Conservation (phyloP, 2,113 vertebrate genomes). For the Numida meleagris region DNA sequence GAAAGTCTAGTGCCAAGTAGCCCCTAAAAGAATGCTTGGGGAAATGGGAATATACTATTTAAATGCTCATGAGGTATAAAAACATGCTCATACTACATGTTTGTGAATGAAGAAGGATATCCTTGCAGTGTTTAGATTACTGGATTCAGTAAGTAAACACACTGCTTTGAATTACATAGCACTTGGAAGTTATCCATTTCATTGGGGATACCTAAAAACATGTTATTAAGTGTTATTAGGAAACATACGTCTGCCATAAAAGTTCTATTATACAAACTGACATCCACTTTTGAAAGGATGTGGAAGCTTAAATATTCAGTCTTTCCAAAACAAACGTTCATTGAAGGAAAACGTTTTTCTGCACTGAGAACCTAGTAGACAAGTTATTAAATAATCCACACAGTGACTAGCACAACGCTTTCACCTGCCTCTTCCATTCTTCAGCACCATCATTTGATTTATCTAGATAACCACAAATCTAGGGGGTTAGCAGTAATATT, state of each 20-base stretch:
- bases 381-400: neutral
- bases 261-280: constrained; percentile 10
- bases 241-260: neutral
- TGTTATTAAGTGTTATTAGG: neutral
- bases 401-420: neutral
- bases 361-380: neutral
- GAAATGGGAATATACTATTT: neutral
- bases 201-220: constrained; percentile 21
- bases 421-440: neutral
- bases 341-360: neutral
- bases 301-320: neutral
- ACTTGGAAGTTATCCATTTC: neutral
- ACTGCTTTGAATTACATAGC: neutral
- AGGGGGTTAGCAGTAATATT: neutral
- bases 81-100: neutral
- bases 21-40: neutral
- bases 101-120: neutral
- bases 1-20: neutral
- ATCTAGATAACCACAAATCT: neutral
- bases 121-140: neutral
- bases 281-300: neutral
- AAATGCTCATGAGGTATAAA: neutral
- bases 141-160: neutral
- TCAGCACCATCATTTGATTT: neutral
- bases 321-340: neutral